Percentiles rank a stretch among this genome's conserved stretches.
Conservation (phyloP, 2,888 invertebrate species). For the Nemotelus nigrinus region DNA sequence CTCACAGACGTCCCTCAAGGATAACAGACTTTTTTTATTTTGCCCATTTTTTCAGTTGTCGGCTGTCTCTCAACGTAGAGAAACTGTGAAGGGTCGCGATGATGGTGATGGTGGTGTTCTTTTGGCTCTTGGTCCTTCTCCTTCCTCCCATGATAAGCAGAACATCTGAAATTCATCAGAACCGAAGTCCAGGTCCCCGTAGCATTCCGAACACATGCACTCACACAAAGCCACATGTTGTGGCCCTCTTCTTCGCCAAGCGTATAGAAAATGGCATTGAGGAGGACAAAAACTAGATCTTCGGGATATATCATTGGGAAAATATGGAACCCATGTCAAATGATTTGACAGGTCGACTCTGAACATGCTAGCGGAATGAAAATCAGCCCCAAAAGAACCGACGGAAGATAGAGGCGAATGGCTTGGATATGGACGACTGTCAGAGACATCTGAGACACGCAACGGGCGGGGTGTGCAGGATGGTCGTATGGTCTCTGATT, state of each 20-base stretch:
- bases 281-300: conserved; percentile 38
- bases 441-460: conserved; percentile 32
- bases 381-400: conserved; percentile 45
- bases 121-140: neutral
- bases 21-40: conserved; percentile 29
- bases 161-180: conserved; percentile 45
- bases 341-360: conserved; percentile 66
- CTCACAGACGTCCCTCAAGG: conserved; percentile 37
- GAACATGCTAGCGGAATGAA: conserved; percentile 59
- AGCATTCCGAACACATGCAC: conserved; percentile 37
- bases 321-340: conserved; percentile 65
- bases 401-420: conserved; percentile 30
- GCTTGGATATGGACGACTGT: conserved; percentile 31
- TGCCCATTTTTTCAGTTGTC: conserved; percentile 29
- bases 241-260: neutral
- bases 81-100: conserved; percentile 13
- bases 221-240: conserved; percentile 24
- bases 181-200: conserved; percentile 38
- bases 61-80: conserved; percentile 18
- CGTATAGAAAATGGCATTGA: conserved; percentile 27
- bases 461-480: neutral
- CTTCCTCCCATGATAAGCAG: conserved; percentile 27
- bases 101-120: conserved; percentile 27
- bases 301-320: conserved; percentile 47
- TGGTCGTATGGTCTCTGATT: conserved; percentile 16